Conservation (phyloP, 1,140 invertebrate genomes). For the Drosophila tristis region DNA sequence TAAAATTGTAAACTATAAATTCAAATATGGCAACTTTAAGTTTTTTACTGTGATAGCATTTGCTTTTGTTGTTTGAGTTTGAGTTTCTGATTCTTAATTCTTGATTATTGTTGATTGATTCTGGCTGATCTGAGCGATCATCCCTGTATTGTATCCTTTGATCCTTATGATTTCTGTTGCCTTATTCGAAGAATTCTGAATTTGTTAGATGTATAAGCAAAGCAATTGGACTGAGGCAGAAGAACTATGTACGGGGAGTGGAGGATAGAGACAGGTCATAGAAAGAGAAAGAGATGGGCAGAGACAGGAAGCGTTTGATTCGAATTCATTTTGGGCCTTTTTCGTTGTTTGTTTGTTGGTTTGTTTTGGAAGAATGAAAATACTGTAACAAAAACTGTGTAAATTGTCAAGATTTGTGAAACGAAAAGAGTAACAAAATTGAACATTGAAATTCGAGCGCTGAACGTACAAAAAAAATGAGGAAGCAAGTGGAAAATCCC, state of each 20-base stretch:
- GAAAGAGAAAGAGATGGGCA: conserved; percentile 7
- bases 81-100: conserved; percentile 23
- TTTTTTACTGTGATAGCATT: conserved; percentile 83
- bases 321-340: conserved; percentile 44
- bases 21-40: conserved; percentile 67
- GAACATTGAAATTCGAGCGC: conserved; percentile 79
- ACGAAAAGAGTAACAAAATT: conserved; percentile 47
- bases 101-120: conserved; percentile 4
- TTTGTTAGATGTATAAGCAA: conserved; percentile 77
- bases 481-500: conserved; percentile 22
- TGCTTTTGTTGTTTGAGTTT: conserved; percentile 62
- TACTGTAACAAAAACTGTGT: conserved; percentile 37
- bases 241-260: conserved; percentile 15
- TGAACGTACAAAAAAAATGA: conserved; percentile 78
- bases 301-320: conserved; percentile 50
- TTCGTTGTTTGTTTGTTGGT: conserved; percentile 15
- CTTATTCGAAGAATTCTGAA: conserved; percentile 56
- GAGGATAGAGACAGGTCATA: conserved; percentile 15
- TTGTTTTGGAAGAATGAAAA: background rate
- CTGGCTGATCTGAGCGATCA: conserved; percentile 15
- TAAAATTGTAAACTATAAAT: conserved; percentile 60
- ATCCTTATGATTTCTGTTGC: conserved; percentile 41
- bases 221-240: conserved; percentile 68
- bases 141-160: conserved; percentile 30
- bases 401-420: conserved; percentile 62